These are phyloP conservation scores for Sialia sialis DNA, from an alignment of 2,113 vertebrate species.

Conservation along the genomic window DNA sequence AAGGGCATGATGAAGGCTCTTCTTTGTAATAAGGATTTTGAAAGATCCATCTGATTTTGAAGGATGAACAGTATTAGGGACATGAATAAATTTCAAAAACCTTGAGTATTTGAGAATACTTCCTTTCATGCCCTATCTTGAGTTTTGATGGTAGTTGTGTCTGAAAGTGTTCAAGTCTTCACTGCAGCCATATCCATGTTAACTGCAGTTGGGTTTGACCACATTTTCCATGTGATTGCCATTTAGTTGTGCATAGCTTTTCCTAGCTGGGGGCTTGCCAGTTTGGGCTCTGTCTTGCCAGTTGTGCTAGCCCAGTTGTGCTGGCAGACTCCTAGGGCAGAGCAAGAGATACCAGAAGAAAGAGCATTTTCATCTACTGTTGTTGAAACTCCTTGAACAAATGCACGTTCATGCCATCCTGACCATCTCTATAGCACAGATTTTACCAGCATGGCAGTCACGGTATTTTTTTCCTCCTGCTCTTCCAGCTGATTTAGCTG, in stretches of 20 bases:
- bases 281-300: neutral
- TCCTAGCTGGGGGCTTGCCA: neutral
- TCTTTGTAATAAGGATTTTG: neutral
- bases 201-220: neutral
- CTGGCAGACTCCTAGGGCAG: neutral
- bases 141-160: neutral
- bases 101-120: neutral
- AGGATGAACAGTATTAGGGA: neutral
- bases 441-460: neutral
- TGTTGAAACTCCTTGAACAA: neutral
- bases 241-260: neutral
- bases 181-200: neutral
- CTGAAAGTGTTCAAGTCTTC: neutral
- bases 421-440: neutral
- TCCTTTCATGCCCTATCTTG: neutral
- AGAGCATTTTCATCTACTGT: neutral
- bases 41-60: neutral
- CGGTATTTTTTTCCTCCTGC: neutral
- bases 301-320: neutral
- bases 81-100: neutral
- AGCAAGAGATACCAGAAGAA: neutral
- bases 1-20: neutral
- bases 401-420: rapidly evolving
- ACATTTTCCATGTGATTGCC: neutral
- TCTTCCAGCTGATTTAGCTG: neutral